Evolutionary conservation across 2,888 invertebrate species (phyloP).

Genomic region (Cremastinae sp.): DNA sequence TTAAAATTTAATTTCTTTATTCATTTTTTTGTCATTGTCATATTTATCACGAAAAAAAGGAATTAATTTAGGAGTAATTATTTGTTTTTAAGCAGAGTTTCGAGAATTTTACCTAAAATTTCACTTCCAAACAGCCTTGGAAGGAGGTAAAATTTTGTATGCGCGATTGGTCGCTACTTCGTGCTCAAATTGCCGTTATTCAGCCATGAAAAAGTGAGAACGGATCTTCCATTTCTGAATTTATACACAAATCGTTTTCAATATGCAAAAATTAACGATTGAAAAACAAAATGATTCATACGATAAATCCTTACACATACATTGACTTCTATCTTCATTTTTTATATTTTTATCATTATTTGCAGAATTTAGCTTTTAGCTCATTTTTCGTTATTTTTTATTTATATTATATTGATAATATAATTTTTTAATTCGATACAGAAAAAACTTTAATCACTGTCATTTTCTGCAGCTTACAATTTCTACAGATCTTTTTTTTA

Average conservation of each 20-base stretch:
- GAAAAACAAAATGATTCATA: not conserved
- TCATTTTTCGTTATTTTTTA: not conserved
- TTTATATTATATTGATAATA: not conserved
- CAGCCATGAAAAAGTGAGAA: constrained; percentile 22
- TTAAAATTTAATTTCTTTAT: too few relatives aligned
- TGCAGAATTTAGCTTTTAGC: too few relatives aligned
- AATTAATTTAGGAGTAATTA: too few relatives aligned
- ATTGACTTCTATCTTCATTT: too few relatives aligned
- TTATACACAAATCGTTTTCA: constrained; percentile 2
- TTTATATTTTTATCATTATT: too few relatives aligned
- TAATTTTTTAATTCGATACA: not conserved
- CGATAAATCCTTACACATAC: too few relatives aligned
- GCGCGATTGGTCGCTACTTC: not conserved
- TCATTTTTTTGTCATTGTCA: too few relatives aligned
- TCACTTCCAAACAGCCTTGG: too few relatives aligned
- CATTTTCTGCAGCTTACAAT: not conserved
- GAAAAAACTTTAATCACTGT: not conserved
- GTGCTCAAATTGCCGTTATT: not conserved
- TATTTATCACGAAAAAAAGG: too few relatives aligned
- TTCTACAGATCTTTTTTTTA: not conserved
- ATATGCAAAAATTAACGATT: not conserved
- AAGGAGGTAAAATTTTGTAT: constrained; percentile 20
- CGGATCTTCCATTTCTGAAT: too few relatives aligned
- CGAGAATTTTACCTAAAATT: too few relatives aligned
- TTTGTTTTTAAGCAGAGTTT: too few relatives aligned